phyloP scores from a whole-genome alignment of 2,888 invertebrate genomes.

The Rugalucina vietnamica region DNA sequence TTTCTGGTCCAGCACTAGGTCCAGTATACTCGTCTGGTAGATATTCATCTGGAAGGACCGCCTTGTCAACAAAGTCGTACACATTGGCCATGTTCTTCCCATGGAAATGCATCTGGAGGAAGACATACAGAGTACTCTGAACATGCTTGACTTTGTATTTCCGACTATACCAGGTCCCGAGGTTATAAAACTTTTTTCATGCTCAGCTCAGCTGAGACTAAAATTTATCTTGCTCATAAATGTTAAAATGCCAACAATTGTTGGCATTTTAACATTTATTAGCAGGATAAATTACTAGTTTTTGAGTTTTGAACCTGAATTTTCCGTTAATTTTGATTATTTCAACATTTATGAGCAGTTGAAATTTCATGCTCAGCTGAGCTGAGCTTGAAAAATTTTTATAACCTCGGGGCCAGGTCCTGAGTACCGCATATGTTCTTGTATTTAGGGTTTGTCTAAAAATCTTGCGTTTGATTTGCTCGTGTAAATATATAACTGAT shows the following conservation, averaged over 20 bases:
- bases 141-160: background rate
- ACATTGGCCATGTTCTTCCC: constrained; percentile 56
- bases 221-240: too few relatives aligned
- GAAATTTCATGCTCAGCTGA: too few relatives aligned
- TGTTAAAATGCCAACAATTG: background rate
- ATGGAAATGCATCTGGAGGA: constrained; percentile 49
- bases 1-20: constrained; percentile 55
- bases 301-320: too few relatives aligned
- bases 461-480: too few relatives aligned
- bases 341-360: too few relatives aligned
- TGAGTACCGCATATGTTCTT: too few relatives aligned
- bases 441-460: too few relatives aligned
- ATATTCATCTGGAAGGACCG: constrained; percentile 63
- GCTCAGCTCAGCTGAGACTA: background rate
- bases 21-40: constrained; percentile 67
- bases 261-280: background rate
- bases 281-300: too few relatives aligned
- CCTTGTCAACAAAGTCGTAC: constrained; percentile 62
- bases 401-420: too few relatives aligned
- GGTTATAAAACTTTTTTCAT: background rate
- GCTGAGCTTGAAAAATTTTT: too few relatives aligned
- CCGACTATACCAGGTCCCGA: background rate
- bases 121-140: background rate
- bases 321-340: too few relatives aligned
- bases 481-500: too few relatives aligned